phyloP scores from a whole-genome alignment of 2,888 invertebrate genomes.

The Hyppa rectilinea region DNA sequence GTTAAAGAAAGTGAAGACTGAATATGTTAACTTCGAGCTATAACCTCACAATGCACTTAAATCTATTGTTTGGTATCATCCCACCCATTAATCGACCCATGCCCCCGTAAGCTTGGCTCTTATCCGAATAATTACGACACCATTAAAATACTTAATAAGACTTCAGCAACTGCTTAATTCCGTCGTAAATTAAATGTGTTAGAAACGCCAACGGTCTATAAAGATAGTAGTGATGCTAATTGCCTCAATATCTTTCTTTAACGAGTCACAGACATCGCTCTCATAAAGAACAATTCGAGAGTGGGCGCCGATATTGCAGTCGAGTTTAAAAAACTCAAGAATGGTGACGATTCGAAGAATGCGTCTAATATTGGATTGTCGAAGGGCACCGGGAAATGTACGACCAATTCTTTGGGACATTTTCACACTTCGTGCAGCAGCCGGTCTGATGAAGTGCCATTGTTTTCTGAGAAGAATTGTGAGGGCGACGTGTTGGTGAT shows the following conservation, averaged over 20 bases:
- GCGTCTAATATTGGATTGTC: slow-evolving; percentile 76
- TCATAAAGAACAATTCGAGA: slow-evolving; percentile 98
- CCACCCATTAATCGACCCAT: slow-evolving; percentile 35
- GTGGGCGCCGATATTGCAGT: slow-evolving; percentile 95
- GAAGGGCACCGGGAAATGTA: slow-evolving; percentile 64
- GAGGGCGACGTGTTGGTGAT: slow-evolving; percentile 92
- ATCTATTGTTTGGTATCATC: slow-evolving; percentile 23
- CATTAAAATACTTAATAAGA: slow-evolving; percentile 79
- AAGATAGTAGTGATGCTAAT: slow-evolving; percentile 80
- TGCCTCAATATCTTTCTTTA: slow-evolving; percentile 83
- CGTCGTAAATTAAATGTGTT: slow-evolving; percentile 78
- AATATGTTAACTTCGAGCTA: background rate
- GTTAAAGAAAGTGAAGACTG: background rate
- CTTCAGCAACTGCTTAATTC: slow-evolving; percentile 72
- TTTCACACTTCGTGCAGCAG: slow-evolving; percentile 78
- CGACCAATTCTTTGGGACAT: slow-evolving; percentile 71
- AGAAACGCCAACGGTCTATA: slow-evolving; percentile 75
- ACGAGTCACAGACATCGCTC: slow-evolving; percentile 94
- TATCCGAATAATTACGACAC: slow-evolving; percentile 68
- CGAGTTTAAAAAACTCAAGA: slow-evolving; percentile 88
- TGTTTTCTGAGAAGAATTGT: slow-evolving; percentile 57
- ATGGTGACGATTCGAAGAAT: slow-evolving; percentile 74
- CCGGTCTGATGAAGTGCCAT: slow-evolving; percentile 64
- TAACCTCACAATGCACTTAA: background rate
- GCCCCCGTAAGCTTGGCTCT: slow-evolving; percentile 27